phyloP scores from a whole-genome alignment of 2,113 vertebrate species.

The Pongo abelii region DNA sequence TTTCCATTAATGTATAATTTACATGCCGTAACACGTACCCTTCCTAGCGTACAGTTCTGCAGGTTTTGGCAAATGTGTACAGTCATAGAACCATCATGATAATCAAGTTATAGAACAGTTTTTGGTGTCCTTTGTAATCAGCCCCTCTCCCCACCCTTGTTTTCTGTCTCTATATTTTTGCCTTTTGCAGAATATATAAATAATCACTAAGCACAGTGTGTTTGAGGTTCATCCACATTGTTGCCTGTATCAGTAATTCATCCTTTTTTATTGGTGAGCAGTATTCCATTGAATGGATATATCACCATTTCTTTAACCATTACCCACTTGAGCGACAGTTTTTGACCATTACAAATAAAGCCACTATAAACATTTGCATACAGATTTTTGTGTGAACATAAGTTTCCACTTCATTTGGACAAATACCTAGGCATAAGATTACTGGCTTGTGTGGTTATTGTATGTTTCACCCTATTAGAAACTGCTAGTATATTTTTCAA shows the following conservation, averaged over 20 bases:
- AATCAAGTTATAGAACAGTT: background rate
- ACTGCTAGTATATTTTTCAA: background rate
- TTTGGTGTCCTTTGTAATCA: background rate
- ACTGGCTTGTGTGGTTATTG: background rate
- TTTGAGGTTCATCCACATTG: background rate
- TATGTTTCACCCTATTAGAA: background rate
- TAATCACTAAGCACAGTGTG: background rate
- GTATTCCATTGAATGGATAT: background rate
- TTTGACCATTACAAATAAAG: background rate
- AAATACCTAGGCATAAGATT: background rate
- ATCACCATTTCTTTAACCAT: background rate
- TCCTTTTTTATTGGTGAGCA: background rate
- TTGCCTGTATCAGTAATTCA: background rate
- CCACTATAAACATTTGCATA: background rate
- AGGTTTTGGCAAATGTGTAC: background rate
- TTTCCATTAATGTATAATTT: background rate
- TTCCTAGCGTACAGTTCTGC: background rate
- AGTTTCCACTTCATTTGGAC: background rate
- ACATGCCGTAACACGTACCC: background rate
- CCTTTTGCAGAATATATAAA: background rate
- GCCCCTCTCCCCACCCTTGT: accelerated
- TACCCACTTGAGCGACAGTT: background rate
- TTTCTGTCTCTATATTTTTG: background rate
- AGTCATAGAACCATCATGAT: background rate
- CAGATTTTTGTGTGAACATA: background rate